Evolutionary conservation across 2,797 vertebrate species (phyloP).

Genomic region (Diplodus sargus): DNA sequence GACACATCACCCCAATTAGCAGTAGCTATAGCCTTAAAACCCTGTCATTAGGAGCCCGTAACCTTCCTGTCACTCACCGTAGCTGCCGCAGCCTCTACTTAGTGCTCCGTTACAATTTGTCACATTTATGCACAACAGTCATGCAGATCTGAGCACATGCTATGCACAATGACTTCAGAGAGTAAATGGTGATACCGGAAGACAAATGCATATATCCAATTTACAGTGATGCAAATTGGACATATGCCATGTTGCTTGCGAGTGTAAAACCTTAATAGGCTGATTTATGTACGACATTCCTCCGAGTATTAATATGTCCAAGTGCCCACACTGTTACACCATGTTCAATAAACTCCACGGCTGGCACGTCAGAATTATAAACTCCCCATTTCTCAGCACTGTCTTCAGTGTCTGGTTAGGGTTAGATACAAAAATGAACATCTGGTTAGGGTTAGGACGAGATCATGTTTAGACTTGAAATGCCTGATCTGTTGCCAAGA

Average conservation of each 20-base stretch:
- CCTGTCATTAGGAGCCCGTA: slow-evolving; percentile 77
- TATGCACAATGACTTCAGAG: slow-evolving; percentile 4
- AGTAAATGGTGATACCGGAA: slow-evolving; percentile 28
- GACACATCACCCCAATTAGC: slow-evolving; percentile 84
- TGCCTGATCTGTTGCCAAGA: too few relatives aligned
- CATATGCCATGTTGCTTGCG: slow-evolving; percentile 30
- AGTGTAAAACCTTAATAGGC: slow-evolving; percentile 54
- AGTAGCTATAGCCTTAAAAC: slow-evolving; percentile 76
- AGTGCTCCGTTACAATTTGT: slow-evolving; percentile 53
- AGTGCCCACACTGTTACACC: slow-evolving; percentile 28
- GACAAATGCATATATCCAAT: slow-evolving; percentile 44
- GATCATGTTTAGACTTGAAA: too few relatives aligned
- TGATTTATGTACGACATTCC: slow-evolving; percentile 67
- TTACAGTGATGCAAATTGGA: slow-evolving; percentile 54
- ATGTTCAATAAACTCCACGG: slow-evolving; percentile 21
- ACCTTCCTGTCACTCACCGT: slow-evolving; percentile 77
- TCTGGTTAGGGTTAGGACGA: too few relatives aligned
- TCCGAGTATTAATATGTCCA: slow-evolving; percentile 46
- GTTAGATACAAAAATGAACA: too few relatives aligned
- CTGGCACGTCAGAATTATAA: slow-evolving; percentile 39
- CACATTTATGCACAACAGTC: slow-evolving; percentile 53
- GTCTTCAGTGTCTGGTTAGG: too few relatives aligned
- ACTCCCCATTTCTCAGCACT: too few relatives aligned
- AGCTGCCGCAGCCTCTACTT: slow-evolving; percentile 51
- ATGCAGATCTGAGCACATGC: slow-evolving; percentile 7